These are phyloP conservation scores for Drosophila tanythrix DNA, from an alignment of 2,888 invertebrate species.

Conservation along the genomic window DNA sequence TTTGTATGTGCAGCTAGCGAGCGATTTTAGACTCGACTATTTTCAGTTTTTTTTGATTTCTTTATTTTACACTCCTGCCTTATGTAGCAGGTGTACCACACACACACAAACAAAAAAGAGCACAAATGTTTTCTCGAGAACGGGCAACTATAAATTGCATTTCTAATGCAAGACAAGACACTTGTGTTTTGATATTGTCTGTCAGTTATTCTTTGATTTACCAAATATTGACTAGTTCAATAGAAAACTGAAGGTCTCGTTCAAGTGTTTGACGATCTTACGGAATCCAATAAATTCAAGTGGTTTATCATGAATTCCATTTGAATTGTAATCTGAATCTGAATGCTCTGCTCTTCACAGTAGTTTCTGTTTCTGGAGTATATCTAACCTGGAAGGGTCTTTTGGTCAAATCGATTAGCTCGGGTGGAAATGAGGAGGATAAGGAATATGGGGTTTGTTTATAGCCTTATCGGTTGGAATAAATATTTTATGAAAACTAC, in stretches of 20 bases:
- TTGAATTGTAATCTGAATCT: neutral
- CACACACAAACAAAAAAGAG: neutral
- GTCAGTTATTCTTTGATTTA: neutral
- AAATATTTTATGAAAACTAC: neutral
- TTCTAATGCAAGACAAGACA: slow-evolving; percentile 27
- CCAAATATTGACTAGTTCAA: neutral
- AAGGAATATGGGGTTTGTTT: neutral
- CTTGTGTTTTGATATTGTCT: slow-evolving; percentile 13
- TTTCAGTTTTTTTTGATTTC: slow-evolving; percentile 58
- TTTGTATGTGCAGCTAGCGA: slow-evolving; percentile 11
- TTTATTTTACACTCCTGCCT: slow-evolving; percentile 48
- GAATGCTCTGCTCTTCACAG: neutral
- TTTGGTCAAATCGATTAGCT: neutral
- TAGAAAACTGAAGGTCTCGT: neutral
- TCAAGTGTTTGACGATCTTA: slow-evolving; percentile 9
- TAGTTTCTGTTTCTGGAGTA: neutral
- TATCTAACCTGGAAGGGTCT: neutral
- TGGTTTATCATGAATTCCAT: neutral
- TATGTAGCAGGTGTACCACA: slow-evolving; percentile 21
- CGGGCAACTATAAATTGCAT: slow-evolving; percentile 40
- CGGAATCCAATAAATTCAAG: neutral
- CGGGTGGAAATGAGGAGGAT: neutral
- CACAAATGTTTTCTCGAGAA: slow-evolving; percentile 24
- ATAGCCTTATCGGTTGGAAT: rapidly evolving
- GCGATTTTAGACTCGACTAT: slow-evolving; percentile 24